Conservation (phyloP, 2,888 invertebrate species). For the Chromoteleia sp. region DNA sequence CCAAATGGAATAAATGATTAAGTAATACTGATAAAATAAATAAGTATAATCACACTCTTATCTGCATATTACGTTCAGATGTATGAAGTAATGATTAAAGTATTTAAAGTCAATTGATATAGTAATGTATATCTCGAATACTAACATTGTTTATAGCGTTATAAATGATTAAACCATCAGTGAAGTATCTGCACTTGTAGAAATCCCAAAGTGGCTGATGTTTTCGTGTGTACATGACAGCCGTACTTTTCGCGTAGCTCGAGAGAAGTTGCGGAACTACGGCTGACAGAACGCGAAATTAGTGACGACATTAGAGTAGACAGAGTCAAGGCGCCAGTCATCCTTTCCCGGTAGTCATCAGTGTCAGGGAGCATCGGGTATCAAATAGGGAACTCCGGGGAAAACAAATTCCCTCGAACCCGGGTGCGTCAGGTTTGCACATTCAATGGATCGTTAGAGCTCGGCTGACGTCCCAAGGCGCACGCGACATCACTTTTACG, state of each 20-base stretch:
- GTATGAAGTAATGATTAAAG: too few relatives aligned
- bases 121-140: neutral
- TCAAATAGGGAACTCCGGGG: constrained; percentile 77
- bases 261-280: constrained; percentile 63
- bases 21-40: too few relatives aligned
- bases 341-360: constrained; percentile 71
- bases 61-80: too few relatives aligned
- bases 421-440: constrained; percentile 71
- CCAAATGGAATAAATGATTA: too few relatives aligned
- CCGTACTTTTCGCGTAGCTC: constrained; percentile 43
- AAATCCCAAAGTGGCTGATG: constrained; percentile 46
- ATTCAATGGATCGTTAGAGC: constrained; percentile 80
- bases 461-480: constrained; percentile 61
- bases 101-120: neutral
- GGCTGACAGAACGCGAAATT: constrained; percentile 69
- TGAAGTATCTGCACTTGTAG: constrained; percentile 23
- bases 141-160: neutral
- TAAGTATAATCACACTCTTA: too few relatives aligned
- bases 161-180: neutral
- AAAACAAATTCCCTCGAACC: constrained; percentile 79
- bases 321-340: constrained; percentile 70
- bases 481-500: constrained; percentile 74
- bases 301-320: constrained; percentile 69
- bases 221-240: constrained; percentile 48
- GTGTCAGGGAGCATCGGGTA: constrained; percentile 78